phyloP scores from a whole-genome alignment of 2,888 invertebrate species.

The Campoplex capitator region DNA sequence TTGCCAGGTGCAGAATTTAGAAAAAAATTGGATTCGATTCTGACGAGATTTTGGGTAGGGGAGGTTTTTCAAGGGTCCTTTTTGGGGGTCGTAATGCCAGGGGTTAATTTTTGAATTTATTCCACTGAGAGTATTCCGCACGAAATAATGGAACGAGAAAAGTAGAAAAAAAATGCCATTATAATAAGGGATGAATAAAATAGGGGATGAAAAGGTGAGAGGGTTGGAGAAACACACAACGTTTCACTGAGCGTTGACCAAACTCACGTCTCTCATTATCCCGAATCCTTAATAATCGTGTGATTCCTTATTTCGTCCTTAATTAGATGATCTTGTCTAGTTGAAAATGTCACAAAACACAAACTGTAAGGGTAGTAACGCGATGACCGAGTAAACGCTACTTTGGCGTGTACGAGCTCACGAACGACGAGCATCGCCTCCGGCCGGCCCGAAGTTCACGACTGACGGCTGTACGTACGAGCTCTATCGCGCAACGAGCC shows the following conservation, averaged over 20 bases:
- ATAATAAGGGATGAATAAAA: neutral
- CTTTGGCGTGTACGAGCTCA: constrained; percentile 61
- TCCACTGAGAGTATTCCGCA: neutral
- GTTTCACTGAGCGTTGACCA: constrained; percentile 14
- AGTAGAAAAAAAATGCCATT: neutral
- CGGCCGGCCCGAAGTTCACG: constrained; percentile 77
- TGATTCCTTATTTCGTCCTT: neutral
- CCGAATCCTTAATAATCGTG: constrained; percentile 60
- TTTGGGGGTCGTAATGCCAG: neutral
- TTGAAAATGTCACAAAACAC: constrained; percentile 55
- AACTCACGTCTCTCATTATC: constrained; percentile 73
- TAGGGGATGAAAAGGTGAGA: neutral
- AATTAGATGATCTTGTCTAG: constrained; percentile 35
- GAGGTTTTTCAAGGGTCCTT: neutral
- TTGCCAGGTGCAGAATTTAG: too few relatives aligned
- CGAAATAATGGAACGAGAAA: neutral
- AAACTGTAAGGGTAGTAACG: constrained; percentile 24
- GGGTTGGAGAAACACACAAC: neutral
- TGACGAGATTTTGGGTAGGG: neutral
- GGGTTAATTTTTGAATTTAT: neutral
- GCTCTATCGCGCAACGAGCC: constrained; percentile 63
- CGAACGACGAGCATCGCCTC: constrained; percentile 73
- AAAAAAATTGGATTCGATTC: neutral
- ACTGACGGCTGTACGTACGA: constrained; percentile 73
- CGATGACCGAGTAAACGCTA: constrained; percentile 40